Percentiles rank a stretch among this genome's conserved stretches.
phyloP scores from a whole-genome alignment of 2,797 vertebrate species.

The Alcedo quadribrachys region DNA sequence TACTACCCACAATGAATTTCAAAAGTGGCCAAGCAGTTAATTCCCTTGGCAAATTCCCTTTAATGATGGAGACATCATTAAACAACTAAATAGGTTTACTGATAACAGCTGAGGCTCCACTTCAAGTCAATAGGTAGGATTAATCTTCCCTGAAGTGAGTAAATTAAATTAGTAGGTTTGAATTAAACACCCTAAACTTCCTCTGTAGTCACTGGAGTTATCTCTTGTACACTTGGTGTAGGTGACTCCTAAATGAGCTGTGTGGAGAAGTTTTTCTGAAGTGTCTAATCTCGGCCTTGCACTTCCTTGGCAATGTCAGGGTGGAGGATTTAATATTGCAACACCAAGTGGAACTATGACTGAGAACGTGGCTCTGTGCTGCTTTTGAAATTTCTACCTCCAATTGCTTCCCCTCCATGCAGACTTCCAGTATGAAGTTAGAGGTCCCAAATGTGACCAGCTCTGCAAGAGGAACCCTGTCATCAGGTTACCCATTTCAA shows the following conservation, averaged over 20 bases:
- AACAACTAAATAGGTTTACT: background rate
- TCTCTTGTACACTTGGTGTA: background rate
- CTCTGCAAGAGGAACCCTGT: background rate
- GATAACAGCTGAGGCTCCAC: background rate
- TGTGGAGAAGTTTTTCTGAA: background rate
- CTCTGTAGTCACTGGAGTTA: background rate
- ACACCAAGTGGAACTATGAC: background rate
- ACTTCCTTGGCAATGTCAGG: background rate
- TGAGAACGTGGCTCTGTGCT: background rate
- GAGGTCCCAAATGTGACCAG: background rate
- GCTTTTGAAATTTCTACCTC: conserved; percentile 2
- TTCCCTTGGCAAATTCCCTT: background rate
- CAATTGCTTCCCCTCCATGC: background rate
- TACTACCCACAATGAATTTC: background rate
- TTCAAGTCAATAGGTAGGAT: background rate
- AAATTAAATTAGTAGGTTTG: background rate
- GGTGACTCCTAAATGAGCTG: background rate
- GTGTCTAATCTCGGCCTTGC: background rate
- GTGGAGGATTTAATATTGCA: background rate
- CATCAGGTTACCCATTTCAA: background rate
- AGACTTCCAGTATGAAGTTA: background rate
- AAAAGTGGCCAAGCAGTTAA: background rate
- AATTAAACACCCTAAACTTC: background rate
- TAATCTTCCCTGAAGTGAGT: background rate
- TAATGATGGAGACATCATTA: background rate